Evolutionary conservation across 2,888 invertebrate species (phyloP), one percentile per base, ranked within the genome.

Genomic region (Andricus quercusramuli): DNA sequence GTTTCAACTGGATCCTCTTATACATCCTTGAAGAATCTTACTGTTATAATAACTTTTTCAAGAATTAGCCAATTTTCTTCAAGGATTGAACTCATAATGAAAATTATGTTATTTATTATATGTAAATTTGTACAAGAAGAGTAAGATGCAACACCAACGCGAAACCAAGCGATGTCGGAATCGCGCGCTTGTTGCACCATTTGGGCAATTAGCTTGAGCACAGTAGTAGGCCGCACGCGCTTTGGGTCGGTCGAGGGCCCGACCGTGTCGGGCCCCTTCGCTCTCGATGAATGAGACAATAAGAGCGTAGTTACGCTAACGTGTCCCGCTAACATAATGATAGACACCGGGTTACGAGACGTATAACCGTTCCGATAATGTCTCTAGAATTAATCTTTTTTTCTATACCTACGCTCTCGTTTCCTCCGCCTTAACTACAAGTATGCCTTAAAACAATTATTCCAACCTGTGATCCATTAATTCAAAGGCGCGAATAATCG

Each of bases 121-220:
- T 56, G 56, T 32, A 56, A n/a, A n/a, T 56, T 74, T 32, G 15
- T 56, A 68, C 29, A 20, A 56, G 51, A 74, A 59, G 74, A 56
- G 51, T 32, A 74, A 74, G 74, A 59, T 74, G 74, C 20, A 74
- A 74, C 74, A 56, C 74, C 74, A 74, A 74, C 74, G 74, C 56
- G 74, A 74, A 74, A 74, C 51, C 25, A 2, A 56, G 32, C 9
- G 74, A 79, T 83, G 83, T 82, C 68, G 82, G 83, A 83, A 83
- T 83, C 79, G 59, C 78, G 66, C 65, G 77, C 78, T 82, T 83
- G 88, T 91, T 91, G 88, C 91, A 87, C 88, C 90, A 90, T 89
- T 89, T 87, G 85, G 89, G 86, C 88, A 90, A 91, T 91, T 91
- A 90, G 87, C 86, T 64, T 85, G 87, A 88, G 85, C 83, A 88